These are phyloP conservation scores for Acrobasis suavella DNA, from an alignment of 2,888 invertebrate genomes.

Conservation along the genomic window DNA sequence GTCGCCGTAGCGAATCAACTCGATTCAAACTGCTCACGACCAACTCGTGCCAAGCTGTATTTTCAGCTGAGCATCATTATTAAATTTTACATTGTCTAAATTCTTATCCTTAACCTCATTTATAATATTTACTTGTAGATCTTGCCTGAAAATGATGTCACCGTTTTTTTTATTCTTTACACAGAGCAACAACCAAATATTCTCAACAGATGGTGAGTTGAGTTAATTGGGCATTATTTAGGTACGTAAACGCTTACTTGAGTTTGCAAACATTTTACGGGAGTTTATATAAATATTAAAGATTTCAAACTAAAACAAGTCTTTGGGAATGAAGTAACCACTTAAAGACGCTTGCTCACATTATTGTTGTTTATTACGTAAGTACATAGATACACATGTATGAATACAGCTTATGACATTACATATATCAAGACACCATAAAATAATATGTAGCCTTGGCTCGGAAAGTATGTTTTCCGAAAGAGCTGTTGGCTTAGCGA, in stretches of 20 bases:
- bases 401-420: not conserved
- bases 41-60: conserved; percentile 16
- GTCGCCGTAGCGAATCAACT: conserved; percentile 32
- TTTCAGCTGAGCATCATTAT: conserved; percentile 5
- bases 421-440: conserved; percentile 4
- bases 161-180: not conserved
- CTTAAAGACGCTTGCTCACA: not conserved
- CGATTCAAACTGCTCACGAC: conserved; percentile 32
- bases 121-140: not conserved
- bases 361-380: not conserved
- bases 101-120: conserved; percentile 14
- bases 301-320: not conserved
- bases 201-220: not conserved
- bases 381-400: not conserved
- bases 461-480: not conserved
- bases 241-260: not conserved
- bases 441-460: conserved; percentile 9
- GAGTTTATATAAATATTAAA: not conserved
- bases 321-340: not conserved
- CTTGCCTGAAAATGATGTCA: conserved; percentile 9
- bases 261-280: not conserved
- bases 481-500: conserved; percentile 32
- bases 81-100: conserved; percentile 3
- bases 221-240: not conserved
- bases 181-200: not conserved